A percentile compares a stretch with the other conserved stretches of the same genome.
Conservation (phyloP, 2,113 vertebrate genomes). For the Toxotes chatareus region DNA sequence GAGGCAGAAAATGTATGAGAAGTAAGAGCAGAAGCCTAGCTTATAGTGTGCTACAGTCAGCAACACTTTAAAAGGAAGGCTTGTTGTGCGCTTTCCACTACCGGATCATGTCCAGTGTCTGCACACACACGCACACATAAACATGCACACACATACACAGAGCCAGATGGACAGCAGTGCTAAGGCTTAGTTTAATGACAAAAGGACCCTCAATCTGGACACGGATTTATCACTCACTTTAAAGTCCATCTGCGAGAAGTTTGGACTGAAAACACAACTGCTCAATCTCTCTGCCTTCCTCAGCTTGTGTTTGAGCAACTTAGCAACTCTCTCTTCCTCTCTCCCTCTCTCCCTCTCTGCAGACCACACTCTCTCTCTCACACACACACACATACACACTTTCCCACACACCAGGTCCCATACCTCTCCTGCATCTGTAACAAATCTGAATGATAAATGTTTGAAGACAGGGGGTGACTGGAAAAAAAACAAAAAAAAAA, state of each 20-base stretch:
- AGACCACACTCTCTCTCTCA: slow-evolving; percentile 10
- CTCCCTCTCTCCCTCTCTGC: neutral
- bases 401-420: slow-evolving; percentile 24
- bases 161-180: slow-evolving; percentile 84
- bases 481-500: neutral
- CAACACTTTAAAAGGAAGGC: slow-evolving; percentile 82
- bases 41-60: slow-evolving; percentile 68
- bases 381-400: slow-evolving; percentile 18
- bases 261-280: slow-evolving; percentile 77
- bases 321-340: slow-evolving; percentile 43
- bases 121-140: slow-evolving; percentile 57
- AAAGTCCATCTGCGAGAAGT: slow-evolving; percentile 85
- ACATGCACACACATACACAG: slow-evolving; percentile 52
- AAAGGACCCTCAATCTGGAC: slow-evolving; percentile 85
- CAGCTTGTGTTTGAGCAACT: slow-evolving; percentile 63
- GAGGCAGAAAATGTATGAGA: slow-evolving; percentile 32
- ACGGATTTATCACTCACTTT: slow-evolving; percentile 84
- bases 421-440: slow-evolving; percentile 54
- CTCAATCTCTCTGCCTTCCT: slow-evolving; percentile 67
- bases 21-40: slow-evolving; percentile 69
- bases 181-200: slow-evolving; percentile 86
- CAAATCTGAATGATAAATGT: slow-evolving; percentile 61
- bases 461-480: slow-evolving; percentile 18
- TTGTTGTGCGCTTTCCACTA: slow-evolving; percentile 62
- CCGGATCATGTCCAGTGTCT: slow-evolving; percentile 70